Evolutionary conservation across 2,797 vertebrate genomes (phyloP).

Genomic region (Champsocephalus esox): DNA sequence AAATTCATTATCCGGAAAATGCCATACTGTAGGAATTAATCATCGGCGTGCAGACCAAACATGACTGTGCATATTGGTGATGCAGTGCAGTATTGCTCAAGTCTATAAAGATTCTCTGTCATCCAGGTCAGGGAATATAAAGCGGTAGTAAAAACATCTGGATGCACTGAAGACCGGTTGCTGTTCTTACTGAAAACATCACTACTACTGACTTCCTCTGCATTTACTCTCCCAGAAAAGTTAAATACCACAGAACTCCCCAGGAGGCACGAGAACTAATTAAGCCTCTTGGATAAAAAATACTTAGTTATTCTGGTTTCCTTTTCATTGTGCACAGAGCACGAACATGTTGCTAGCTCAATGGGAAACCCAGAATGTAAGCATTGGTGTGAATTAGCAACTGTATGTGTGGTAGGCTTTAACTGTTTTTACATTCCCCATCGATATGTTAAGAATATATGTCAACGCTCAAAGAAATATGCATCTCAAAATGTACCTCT

Average conservation of each 20-base stretch:
- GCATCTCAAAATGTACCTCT: too few species aligned
- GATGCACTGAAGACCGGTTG: slow-evolving; percentile 12
- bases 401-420: neutral
- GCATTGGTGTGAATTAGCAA: neutral
- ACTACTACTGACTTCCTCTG: slow-evolving; percentile 29
- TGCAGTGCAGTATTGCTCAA: slow-evolving; percentile 21
- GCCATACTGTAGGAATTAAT: slow-evolving; percentile 55
- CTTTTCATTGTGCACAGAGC: slow-evolving; percentile 15
- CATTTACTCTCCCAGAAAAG: slow-evolving; percentile 59
- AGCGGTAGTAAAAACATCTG: slow-evolving; percentile 17
- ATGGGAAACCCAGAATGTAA: neutral
- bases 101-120: slow-evolving; percentile 37
- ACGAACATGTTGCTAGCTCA: neutral
- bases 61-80: slow-evolving; percentile 40
- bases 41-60: slow-evolving; percentile 37
- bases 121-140: slow-evolving; percentile 19
- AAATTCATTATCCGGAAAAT: slow-evolving; percentile 70
- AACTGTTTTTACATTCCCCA: too few species aligned
- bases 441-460: too few species aligned
- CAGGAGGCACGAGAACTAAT: slow-evolving; percentile 55
- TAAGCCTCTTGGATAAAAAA: slow-evolving; percentile 48
- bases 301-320: neutral
- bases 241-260: slow-evolving; percentile 55
- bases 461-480: too few species aligned
- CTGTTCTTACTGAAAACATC: slow-evolving; percentile 23